These are phyloP conservation scores for Lysiphlebus fabarum DNA, from an alignment of 1,140 invertebrate genomes.

Conservation along the genomic window DNA sequence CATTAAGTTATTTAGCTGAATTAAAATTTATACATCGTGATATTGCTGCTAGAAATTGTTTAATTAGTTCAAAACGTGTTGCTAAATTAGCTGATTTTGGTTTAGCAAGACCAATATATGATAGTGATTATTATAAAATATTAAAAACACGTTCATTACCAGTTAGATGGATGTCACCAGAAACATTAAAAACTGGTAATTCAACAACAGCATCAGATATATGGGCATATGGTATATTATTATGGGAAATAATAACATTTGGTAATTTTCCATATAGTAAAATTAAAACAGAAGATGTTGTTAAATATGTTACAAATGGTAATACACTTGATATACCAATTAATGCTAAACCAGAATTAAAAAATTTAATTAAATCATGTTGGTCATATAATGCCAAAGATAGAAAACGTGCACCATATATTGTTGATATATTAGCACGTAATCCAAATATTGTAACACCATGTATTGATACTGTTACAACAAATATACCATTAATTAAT, in stretches of 20 bases:
- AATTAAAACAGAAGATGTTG: slow-evolving; percentile 78
- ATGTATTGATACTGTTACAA: slow-evolving; percentile 72
- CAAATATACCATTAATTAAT: slow-evolving; percentile 68
- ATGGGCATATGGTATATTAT: slow-evolving; percentile 80
- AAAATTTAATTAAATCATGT: slow-evolving; percentile 71
- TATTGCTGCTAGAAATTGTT: slow-evolving; percentile 83
- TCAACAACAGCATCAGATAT: slow-evolving; percentile 82
- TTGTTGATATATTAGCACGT: slow-evolving; percentile 75
- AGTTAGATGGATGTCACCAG: slow-evolving; percentile 91
- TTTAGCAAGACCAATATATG: slow-evolving; percentile 84
- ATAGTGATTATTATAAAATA: slow-evolving; percentile 85
- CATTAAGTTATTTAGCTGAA: slow-evolving; percentile 76
- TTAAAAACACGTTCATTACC: slow-evolving; percentile 85
- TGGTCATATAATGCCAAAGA: slow-evolving; percentile 70
- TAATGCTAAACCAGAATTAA: slow-evolving; percentile 73
- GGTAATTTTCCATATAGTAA: slow-evolving; percentile 86
- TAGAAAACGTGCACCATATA: slow-evolving; percentile 71
- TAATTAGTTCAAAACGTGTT: slow-evolving; percentile 75
- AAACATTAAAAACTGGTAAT: slow-evolving; percentile 74
- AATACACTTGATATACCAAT: slow-evolving; percentile 69
- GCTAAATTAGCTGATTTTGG: slow-evolving; percentile 92
- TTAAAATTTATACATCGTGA: slow-evolving; percentile 84
- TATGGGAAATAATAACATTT: slow-evolving; percentile 84
- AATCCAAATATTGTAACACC: slow-evolving; percentile 75
- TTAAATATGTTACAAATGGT: slow-evolving; percentile 75